Evolutionary conservation across 2,797 vertebrate species (phyloP).

Genomic region (Melanitta fusca): DNA sequence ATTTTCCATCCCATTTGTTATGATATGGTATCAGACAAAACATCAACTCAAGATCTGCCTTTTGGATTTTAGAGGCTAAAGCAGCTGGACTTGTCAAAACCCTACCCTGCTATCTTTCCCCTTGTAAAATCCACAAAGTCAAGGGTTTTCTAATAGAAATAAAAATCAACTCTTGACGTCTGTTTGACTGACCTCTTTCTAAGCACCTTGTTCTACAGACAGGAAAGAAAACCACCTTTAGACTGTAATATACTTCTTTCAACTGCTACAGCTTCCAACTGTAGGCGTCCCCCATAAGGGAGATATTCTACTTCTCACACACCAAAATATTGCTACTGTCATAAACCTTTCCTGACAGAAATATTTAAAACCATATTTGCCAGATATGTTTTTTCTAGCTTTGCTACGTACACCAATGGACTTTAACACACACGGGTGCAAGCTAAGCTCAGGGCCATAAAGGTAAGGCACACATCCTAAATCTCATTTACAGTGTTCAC

Average conservation of each 20-base stretch:
- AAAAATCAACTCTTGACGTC: not conserved
- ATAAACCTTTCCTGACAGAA: constrained; percentile 12
- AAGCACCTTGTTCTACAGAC: accelerated
- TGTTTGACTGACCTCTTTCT: not conserved
- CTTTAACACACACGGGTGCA: accelerated
- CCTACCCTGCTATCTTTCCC: not conserved
- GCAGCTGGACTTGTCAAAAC: not conserved
- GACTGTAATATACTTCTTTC: not conserved
- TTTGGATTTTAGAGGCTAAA: not conserved
- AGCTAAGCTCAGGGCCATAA: not conserved
- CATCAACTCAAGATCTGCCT: not conserved
- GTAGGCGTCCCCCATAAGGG: not conserved
- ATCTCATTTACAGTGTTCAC: not conserved
- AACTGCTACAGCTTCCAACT: not conserved
- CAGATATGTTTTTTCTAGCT: not conserved
- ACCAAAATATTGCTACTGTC: not conserved
- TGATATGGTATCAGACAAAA: not conserved
- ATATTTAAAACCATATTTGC: no score
- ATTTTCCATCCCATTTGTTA: not conserved
- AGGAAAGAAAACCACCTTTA: not conserved
- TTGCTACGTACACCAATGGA: not conserved
- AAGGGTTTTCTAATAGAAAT: not conserved
- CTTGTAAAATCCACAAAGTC: not conserved
- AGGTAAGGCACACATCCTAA: not conserved
- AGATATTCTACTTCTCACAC: not conserved